These are phyloP conservation scores for Mobula hypostoma DNA, from an alignment of 2,113 vertebrate species.

Conservation along the genomic window DNA sequence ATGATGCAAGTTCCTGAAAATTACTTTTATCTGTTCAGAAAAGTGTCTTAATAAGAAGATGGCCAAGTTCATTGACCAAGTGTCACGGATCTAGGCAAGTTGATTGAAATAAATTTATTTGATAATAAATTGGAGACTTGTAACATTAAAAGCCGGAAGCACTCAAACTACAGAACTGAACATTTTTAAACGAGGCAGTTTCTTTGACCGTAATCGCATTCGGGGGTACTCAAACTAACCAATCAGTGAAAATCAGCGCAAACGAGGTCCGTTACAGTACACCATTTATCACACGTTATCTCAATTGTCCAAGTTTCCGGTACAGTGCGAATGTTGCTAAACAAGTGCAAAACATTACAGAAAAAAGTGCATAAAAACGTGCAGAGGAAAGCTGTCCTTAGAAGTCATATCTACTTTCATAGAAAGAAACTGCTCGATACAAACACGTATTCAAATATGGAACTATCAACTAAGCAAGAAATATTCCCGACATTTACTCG, in stretches of 20 bases:
- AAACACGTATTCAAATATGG: background rate
- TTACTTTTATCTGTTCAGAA: no score
- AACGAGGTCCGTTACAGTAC: background rate
- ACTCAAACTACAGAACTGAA: background rate
- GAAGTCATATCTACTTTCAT: background rate
- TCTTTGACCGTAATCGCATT: background rate
- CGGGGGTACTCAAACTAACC: background rate
- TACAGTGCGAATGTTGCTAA: slow-evolving; percentile 2
- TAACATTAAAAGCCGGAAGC: background rate
- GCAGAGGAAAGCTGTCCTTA: background rate
- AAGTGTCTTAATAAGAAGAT: no score
- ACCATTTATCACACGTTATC: background rate
- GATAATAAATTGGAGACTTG: background rate
- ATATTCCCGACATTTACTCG: background rate
- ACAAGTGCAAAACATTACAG: background rate
- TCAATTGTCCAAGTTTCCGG: background rate
- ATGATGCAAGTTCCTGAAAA: no score
- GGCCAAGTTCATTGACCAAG: no score
- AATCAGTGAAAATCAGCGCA: background rate
- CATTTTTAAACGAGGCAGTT: background rate
- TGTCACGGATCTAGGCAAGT: background rate
- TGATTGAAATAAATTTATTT: background rate
- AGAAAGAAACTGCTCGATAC: background rate
- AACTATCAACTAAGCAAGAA: background rate
- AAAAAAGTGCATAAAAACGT: slow-evolving; percentile 23